phyloP scores from a whole-genome alignment of 2,797 vertebrate species.

The Champsocephalus gunnari region DNA sequence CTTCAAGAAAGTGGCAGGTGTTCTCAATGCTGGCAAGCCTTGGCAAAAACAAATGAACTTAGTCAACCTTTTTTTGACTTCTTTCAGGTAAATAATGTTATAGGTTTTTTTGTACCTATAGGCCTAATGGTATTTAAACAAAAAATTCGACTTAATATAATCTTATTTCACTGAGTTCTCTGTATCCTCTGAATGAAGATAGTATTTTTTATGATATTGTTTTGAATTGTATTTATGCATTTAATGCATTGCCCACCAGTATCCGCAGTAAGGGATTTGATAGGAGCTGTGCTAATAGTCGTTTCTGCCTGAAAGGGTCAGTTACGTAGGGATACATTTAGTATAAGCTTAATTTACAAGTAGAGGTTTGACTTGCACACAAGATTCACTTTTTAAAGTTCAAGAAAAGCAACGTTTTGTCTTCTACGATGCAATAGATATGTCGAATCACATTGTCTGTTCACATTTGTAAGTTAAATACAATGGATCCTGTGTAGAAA shows the following conservation, averaged over 20 bases:
- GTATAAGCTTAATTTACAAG: not conserved
- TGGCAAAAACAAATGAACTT: not conserved
- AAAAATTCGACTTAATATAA: not conserved
- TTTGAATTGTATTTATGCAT: not conserved
- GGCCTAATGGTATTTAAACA: not conserved
- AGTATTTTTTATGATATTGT: not conserved
- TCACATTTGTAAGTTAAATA: slow-evolving; percentile 1
- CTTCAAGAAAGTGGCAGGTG: slow-evolving; percentile 8
- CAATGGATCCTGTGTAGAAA: not conserved
- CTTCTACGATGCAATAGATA: not conserved
- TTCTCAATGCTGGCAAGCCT: not conserved
- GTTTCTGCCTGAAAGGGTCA: not conserved
- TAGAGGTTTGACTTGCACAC: slow-evolving; percentile 7
- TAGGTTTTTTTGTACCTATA: not conserved
- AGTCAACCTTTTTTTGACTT: not conserved
- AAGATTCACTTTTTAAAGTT: not conserved
- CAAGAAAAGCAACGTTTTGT: not conserved
- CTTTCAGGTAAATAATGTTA: not conserved
- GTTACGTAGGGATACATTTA: not conserved
- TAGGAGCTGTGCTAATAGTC: not conserved
- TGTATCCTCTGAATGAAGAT: not conserved
- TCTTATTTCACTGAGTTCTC: not conserved
- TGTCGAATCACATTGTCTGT: not conserved
- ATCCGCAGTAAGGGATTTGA: not conserved
- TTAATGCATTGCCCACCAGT: not conserved